Evolutionary conservation across 2,888 invertebrate genomes (phyloP), one percentile per base, ranked within the genome.

Genomic region (Tromatobia lineatoria): DNA sequence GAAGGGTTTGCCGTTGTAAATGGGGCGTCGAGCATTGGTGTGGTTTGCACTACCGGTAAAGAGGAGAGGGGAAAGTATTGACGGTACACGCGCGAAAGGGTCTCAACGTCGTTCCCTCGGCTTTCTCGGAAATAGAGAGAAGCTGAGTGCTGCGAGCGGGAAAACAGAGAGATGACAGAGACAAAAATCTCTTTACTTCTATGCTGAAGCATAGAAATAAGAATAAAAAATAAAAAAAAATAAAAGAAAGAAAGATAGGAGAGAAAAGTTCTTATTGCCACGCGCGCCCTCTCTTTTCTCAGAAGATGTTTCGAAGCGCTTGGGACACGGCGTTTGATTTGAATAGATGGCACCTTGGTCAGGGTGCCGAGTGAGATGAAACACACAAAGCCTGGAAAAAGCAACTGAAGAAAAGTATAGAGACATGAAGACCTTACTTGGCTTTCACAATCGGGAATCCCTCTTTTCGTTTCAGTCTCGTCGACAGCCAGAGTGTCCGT

Each of bases 321-420:
- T 11, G 82, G 69, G 85, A 83, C 80, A 73, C 85, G 86, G 83
- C 86, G 87, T 88, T 87, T 88, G 89, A 91, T 91, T 91, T 89
- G 89, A 91, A 91, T 91, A 91, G 91, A 91, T 91, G 89, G 89
- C 85, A 81, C 78, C 42, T 78, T 57, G 77, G 77, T 64, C 74
- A 70, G 70, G 54, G 29, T 15, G 18, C 50, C 34, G 66, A 45
- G 54, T 38, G 50, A 38, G 18, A 25, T n/a, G 42, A 50, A 47
- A 10, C 34, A 8, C 7, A 38, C 38, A 38, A 10, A 38, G 38
- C 2, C 38, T 38, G 38, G 42, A n/a, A 54, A 61, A 79, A 79
- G 76, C 73, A 70, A 67, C 76, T 52, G 57, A 69, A 47, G 38
- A 59, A 75, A 59, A 66, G 10, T 11, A 18, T 42, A 45, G 64